Evolutionary conservation across 2,113 vertebrate genomes (phyloP).

Genomic region (Atherinomorus stipes): DNA sequence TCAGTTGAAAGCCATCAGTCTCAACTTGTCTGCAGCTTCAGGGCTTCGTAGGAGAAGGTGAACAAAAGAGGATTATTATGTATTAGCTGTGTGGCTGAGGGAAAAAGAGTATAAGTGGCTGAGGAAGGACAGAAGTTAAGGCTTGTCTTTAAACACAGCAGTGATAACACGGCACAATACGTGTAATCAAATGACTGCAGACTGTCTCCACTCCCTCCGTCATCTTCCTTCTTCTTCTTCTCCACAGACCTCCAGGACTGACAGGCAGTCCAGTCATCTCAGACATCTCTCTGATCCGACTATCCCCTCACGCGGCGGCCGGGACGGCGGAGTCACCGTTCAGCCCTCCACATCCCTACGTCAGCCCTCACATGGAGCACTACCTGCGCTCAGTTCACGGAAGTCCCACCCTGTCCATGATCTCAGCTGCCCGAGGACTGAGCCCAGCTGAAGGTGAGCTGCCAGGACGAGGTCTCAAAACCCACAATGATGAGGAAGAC

Average conservation of each 20-base stretch:
- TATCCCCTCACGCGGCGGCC: conserved; percentile 88
- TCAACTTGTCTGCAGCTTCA: conserved; percentile 73
- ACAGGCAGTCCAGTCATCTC: conserved; percentile 95
- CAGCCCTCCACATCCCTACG: conserved; percentile 89
- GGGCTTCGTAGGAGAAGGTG: conserved; percentile 66
- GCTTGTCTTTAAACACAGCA: conserved; percentile 37
- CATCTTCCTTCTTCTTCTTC: not conserved
- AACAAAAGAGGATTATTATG: conserved; percentile 70
- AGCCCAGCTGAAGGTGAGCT: conserved; percentile 91
- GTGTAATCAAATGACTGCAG: no score
- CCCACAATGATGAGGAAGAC: not conserved
- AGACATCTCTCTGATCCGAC: conserved; percentile 94
- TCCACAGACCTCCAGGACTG: conserved; percentile 90
- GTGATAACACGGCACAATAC: conserved; percentile 24
- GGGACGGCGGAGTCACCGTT: conserved; percentile 89
- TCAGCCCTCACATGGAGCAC: conserved; percentile 97
- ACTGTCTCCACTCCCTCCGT: not conserved
- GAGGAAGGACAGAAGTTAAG: conserved; percentile 39
- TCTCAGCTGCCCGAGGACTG: conserved; percentile 94
- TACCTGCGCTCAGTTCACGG: conserved; percentile 94
- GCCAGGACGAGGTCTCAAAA: not conserved
- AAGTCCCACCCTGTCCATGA: conserved; percentile 96
- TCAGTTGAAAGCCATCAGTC: conserved; percentile 54
- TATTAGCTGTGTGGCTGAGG: conserved; percentile 47
- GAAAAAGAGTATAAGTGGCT: conserved; percentile 28